Conservation (phyloP, 2,888 invertebrate genomes). For the Eupithecia vulgata region DNA sequence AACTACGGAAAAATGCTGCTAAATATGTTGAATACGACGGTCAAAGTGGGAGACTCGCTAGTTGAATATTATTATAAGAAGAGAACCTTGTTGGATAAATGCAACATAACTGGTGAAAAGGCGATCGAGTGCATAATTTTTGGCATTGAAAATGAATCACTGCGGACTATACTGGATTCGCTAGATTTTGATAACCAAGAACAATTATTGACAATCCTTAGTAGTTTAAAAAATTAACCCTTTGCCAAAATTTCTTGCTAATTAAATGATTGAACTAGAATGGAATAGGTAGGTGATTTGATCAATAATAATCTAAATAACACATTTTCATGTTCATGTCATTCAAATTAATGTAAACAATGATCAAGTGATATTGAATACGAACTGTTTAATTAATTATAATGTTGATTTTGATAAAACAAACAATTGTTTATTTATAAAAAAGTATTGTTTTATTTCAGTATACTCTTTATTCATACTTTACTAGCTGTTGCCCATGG, state of each 20-base stretch:
- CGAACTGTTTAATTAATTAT: background rate
- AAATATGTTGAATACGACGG: constrained; percentile 18
- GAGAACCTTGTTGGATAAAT: constrained; percentile 14
- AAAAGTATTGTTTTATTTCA: background rate
- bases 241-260: background rate
- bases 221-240: constrained; percentile 6
- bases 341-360: background rate
- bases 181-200: constrained; percentile 9
- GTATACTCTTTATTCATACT: background rate
- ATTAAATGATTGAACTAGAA: background rate
- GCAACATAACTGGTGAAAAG: constrained; percentile 19
- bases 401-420: background rate
- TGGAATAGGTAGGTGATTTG: too few species aligned
- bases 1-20: constrained; percentile 25
- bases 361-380: background rate
- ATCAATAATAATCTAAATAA: too few species aligned
- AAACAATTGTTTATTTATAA: background rate
- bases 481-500: too few species aligned
- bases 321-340: too few species aligned
- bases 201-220: constrained; percentile 9
- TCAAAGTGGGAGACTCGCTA: constrained; percentile 15
- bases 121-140: constrained; percentile 26
- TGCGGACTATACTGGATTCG: constrained; percentile 6
- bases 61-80: constrained; percentile 20
- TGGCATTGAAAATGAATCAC: constrained; percentile 20